These are phyloP conservation scores for Eristalis tenax DNA, from an alignment of 2,888 invertebrate species.

Conservation along the genomic window DNA sequence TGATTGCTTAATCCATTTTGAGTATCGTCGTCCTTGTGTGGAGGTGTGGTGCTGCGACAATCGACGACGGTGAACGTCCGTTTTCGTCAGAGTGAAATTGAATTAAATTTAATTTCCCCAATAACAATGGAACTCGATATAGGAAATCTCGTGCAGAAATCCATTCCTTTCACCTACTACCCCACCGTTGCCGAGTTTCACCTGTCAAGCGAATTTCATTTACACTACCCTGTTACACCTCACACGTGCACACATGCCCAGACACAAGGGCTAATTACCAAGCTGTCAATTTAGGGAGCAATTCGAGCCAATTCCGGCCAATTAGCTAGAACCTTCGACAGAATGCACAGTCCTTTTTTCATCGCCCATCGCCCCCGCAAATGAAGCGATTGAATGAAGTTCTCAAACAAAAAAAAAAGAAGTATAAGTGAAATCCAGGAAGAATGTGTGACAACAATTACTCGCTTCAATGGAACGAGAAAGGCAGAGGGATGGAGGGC, in stretches of 20 bases:
- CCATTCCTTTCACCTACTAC: not conserved
- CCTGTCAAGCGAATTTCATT: conserved; percentile 28
- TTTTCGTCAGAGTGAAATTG: conserved; percentile 16
- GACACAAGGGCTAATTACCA: conserved; percentile 25
- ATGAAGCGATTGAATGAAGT: too few species aligned
- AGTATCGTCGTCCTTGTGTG: not conserved
- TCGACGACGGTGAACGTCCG: not conserved
- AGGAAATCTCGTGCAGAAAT: conserved; percentile 6
- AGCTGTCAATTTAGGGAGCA: conserved; percentile 46
- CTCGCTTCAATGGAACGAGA: conserved; percentile 10
- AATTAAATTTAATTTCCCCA: conserved; percentile 41
- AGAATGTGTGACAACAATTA: conserved; percentile 45
- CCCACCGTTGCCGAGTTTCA: not conserved
- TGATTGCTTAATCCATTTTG: not conserved
- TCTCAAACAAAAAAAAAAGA: not conserved
- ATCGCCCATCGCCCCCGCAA: not conserved
- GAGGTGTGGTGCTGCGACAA: not conserved
- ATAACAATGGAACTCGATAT: conserved; percentile 31
- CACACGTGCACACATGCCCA: not conserved
- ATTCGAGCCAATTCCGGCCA: conserved; percentile 51
- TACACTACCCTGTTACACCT: not conserved
- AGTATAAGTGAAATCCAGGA: not conserved
- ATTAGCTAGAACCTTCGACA: conserved; percentile 32
- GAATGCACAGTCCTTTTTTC: not conserved
- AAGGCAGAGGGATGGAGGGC: too few species aligned